Evolutionary conservation across 2,888 invertebrate species (phyloP).

Genomic region (Pammene aurita): DNA sequence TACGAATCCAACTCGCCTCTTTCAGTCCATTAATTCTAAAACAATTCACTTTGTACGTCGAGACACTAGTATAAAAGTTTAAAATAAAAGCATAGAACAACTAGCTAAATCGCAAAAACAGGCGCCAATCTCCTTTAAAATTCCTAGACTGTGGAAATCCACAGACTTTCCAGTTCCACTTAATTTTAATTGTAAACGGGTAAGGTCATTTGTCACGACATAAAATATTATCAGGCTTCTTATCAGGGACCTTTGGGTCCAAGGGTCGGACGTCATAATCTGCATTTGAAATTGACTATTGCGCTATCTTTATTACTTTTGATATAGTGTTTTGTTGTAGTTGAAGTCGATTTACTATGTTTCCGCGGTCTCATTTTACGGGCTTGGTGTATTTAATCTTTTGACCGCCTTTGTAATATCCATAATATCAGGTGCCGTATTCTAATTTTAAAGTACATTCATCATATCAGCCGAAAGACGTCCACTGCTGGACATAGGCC

Average conservation of each 20-base stretch:
- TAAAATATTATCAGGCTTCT: conserved; percentile 19
- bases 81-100: no score
- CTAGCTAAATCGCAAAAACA: no score
- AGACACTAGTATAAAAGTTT: no score
- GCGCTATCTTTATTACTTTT: conserved; percentile 17
- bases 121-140: no score
- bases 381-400: neutral
- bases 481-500: no score
- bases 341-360: neutral
- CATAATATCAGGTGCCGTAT: no score
- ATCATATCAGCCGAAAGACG: no score
- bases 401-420: no score
- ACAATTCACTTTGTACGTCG: no score
- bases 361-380: neutral
- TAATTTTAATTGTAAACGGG: conserved; percentile 19
- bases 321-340: conserved; percentile 8
- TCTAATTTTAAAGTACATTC: no score
- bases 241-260: conserved; percentile 14
- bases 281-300: conserved; percentile 19
- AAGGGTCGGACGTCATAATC: conserved; percentile 26
- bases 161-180: neutral
- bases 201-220: conserved; percentile 20
- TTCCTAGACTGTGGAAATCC: neutral
- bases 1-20: no score
- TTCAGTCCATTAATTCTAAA: no score